Conservation (phyloP, 2,113 vertebrate genomes). For the Psettodes erumei region DNA sequence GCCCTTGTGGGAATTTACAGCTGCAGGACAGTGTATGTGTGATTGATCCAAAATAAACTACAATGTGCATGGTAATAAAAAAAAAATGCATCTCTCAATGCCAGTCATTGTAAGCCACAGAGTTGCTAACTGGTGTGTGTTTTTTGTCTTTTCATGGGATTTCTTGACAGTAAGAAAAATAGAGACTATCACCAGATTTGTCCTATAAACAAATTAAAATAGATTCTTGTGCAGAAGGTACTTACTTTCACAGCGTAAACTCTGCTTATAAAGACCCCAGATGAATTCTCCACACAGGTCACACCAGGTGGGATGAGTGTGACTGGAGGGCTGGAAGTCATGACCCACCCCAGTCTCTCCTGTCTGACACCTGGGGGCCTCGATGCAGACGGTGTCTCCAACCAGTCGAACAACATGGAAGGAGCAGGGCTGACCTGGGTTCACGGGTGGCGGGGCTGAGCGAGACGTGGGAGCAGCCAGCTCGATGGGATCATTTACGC, state of each 20-base stretch:
- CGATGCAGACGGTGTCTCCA: conserved; percentile 73
- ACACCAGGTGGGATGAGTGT: conserved; percentile 92
- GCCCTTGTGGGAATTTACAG: neutral
- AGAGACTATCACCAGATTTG: neutral
- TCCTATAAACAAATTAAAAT: conserved; percentile 5
- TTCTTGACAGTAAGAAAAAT: neutral
- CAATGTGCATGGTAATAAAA: neutral
- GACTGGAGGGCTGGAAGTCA: conserved; percentile 87
- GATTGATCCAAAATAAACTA: neutral
- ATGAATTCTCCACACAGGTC: conserved; percentile 97
- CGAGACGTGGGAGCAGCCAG: conserved; percentile 65
- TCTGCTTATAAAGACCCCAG: conserved; percentile 94
- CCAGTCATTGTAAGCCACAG: neutral
- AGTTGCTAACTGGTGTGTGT: neutral
- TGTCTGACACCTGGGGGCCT: conserved; percentile 58
- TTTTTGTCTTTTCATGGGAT: neutral
- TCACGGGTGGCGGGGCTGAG: conserved; percentile 20
- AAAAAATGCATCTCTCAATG: neutral
- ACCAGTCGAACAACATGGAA: conserved; percentile 75
- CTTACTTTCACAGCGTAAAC: conserved; percentile 92
- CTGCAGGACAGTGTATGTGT: neutral
- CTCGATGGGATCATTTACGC: conserved; percentile 80
- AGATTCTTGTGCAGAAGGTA: conserved; percentile 49
- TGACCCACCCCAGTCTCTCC: conserved; percentile 84
- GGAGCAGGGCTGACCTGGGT: conserved; percentile 64